Base-by-base conservation (phyloP, 2,113 vertebrate species). In the Salvelinus fontinalis region DNA sequence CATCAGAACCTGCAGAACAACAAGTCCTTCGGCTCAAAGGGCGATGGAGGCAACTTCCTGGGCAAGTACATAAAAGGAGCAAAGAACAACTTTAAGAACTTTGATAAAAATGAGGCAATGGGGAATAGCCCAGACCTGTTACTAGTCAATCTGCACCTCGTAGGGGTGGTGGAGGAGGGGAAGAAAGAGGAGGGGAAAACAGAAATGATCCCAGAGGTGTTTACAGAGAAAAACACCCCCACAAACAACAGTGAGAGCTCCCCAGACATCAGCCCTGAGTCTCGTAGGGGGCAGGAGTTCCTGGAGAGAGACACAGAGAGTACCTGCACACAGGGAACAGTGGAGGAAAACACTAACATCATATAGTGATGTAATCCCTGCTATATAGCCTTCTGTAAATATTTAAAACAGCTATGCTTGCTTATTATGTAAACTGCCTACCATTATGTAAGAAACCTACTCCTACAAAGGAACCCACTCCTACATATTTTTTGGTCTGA, bases 1-100 rank as follows among this genome's bases (percentile, higher is more conserved):
- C 80, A 83, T 27, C 73, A 74, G 29, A 82, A 74, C 1, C 22
- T 92, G 77, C 14, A 60, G 13, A 64, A 79, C 14, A 60, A 22
- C 24, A 67, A 26, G 11, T 11, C 60, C 24, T 75, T 44, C 24
- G 27, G 70, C 2, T 6, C 26, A 1, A 68, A n/a, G 24, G 34
- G 11, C 0, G 62, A 87, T 0, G 86, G 86, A 14, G 14, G 11
- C 9, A 87, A 90, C 71, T 71, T 93, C 29, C 82, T 94, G 70
- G 89, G 90, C 26, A 85, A 80, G 48, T 95, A 93, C 76, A 93
- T 95, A 76, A 83, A 88, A 20, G 86, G 85, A 7, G 92, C 94
- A n/a, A 88, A 85, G 69, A 93, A 92, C 87, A 93, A 91, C 68
- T 93, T 94, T 85, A 90, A 89, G 74, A 90, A 71, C 69, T 88